Percentiles rank a stretch among this genome's conserved stretches.
These are phyloP conservation scores for Epizoanthus stellaris DNA, from an alignment of 92 coral and sea anemone species.

Conservation along the genomic window DNA sequence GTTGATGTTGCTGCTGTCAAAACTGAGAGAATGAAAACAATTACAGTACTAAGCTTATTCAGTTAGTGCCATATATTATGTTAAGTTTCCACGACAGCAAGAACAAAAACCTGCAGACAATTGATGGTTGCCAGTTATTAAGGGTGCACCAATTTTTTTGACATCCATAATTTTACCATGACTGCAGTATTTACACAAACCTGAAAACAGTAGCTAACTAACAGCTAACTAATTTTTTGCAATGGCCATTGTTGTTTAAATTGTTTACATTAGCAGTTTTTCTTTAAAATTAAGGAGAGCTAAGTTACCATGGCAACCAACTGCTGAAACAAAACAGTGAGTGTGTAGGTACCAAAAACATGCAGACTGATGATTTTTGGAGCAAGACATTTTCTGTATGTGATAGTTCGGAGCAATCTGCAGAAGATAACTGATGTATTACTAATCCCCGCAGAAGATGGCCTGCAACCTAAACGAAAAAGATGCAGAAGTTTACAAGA, in stretches of 20 bases:
- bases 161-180: background rate
- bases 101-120: conserved; percentile 6
- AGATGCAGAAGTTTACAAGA: no score
- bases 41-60: conserved; percentile 5
- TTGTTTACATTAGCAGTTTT: background rate
- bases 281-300: conserved; percentile 25
- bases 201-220: background rate
- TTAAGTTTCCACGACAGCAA: conserved; percentile 18
- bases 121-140: background rate
- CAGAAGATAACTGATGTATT: background rate
- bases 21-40: conserved; percentile 20
- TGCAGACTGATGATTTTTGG: conserved; percentile 10
- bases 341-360: conserved; percentile 33
- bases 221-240: conserved; percentile 17
- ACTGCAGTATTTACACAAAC: conserved; percentile 26
- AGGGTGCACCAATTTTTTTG: conserved; percentile 19
- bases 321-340: conserved; percentile 16
- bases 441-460: no score
- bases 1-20: no score
- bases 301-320: conserved; percentile 34
- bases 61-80: conserved; percentile 9
- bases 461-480: no score
- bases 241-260: background rate
- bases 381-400: conserved; percentile 4
- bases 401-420: conserved; percentile 11